Evolutionary conservation across 35 echinoderm and acorn worm species (phyloP), one percentile per base, ranked within the genome.

Genomic region (Nesometra sesokonis): DNA sequence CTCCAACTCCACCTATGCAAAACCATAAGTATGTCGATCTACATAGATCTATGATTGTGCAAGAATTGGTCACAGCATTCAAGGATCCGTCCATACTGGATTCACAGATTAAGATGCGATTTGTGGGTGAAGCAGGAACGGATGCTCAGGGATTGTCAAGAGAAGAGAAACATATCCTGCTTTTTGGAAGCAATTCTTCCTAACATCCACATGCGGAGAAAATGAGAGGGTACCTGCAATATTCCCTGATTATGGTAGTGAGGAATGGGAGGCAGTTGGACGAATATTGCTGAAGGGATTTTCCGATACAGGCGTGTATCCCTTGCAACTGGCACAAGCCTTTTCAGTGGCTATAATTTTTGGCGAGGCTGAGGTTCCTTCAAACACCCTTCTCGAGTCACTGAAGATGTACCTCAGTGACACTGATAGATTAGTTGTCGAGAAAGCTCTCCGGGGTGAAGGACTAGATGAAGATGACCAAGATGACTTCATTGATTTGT

Each of bases 121-220:
- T 43, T 43, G 15, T 43, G 4, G 39, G 15, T 43, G 39, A 43
- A 43, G 15, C 39, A 4, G 39, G 39, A 7, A 15, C 39, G 15
- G 39, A 43, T 43, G 39, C 39, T 7, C 39, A 43, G 39, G 39
- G 39, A 7, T 43, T 43, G 15, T 43, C 39, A 7, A 4, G 39
- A 4, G 39, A 43, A 15, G 39, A 4, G n/a, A 90, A 23, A 84
- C 89, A 23, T 90, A 86, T 80, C 46, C 57, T 57, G 83, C 82
- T 0, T 90, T 90, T 85, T 90, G 82, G 88, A 32, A 77, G 52
- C 47, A 52, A 57, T 90, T 90, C 57, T 90, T 90, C 32, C 23
- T 29, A 21, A 37, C 37, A 17, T 78, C 43, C 13, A 31, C 88
- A 37, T 13, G 36, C 21, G 88, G 88, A 31, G 88, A 90, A 39